A percentile compares a stretch with the other conserved stretches of the same genome.
Evolutionary conservation across 2,113 vertebrate genomes (phyloP).

Genomic region (Leptocoma aspasia): DNA sequence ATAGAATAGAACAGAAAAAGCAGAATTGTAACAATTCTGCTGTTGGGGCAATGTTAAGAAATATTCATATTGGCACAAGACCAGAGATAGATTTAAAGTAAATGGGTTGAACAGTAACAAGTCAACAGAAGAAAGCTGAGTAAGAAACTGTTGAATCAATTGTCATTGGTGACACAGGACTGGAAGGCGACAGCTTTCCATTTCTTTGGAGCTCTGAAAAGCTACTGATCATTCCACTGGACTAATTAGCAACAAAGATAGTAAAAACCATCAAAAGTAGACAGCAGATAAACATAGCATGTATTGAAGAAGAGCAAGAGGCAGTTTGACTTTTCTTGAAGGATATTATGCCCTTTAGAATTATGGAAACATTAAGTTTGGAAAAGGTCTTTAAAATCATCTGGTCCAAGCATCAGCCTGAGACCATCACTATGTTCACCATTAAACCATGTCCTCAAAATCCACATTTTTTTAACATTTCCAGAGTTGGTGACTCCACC

Average conservation of each 20-base stretch:
- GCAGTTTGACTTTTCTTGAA: background rate
- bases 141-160: background rate
- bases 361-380: background rate
- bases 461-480: background rate
- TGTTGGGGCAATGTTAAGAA: background rate
- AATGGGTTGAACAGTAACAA: background rate
- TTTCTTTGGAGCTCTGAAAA: background rate
- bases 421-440: background rate
- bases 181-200: background rate
- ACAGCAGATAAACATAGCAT: background rate
- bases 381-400: background rate
- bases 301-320: background rate
- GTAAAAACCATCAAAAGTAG: background rate
- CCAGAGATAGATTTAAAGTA: background rate
- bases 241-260: background rate
- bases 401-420: background rate
- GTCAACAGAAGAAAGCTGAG: background rate
- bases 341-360: background rate
- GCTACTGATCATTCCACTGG: background rate
- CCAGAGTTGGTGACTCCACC: background rate
- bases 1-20: background rate
- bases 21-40: background rate
- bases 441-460: background rate
- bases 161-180: background rate
- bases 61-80: background rate